Evolutionary conservation across 2,113 vertebrate species (phyloP).

Genomic region (Triplophysa siluroides): DNA sequence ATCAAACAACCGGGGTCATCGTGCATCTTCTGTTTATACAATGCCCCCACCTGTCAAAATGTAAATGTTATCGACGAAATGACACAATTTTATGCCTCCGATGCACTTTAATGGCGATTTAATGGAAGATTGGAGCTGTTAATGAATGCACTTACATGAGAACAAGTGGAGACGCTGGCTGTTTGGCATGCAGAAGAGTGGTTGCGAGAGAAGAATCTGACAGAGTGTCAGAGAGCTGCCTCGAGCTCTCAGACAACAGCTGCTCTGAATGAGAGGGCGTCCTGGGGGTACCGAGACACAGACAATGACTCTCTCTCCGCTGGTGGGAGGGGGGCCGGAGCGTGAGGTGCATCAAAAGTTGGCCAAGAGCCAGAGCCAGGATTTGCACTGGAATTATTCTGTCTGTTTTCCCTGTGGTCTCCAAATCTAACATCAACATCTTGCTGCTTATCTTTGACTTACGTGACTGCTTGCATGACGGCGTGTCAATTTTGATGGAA

Average conservation of each 20-base stretch:
- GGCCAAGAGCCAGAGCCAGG: slow-evolving; percentile 27
- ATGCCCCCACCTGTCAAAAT: neutral
- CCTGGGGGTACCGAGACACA: slow-evolving; percentile 48
- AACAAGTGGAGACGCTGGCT: neutral
- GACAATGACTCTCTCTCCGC: slow-evolving; percentile 43
- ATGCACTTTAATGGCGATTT: slow-evolving; percentile 22
- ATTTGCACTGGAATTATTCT: slow-evolving; percentile 20
- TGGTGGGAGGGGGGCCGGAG: slow-evolving; percentile 23
- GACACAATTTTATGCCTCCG: neutral
- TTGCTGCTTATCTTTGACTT: neutral
- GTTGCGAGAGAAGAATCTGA: slow-evolving; percentile 25
- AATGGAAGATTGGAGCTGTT: slow-evolving; percentile 35
- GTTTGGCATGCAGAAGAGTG: slow-evolving; percentile 35
- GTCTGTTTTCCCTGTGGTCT: neutral
- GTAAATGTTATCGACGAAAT: neutral
- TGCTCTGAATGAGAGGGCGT: slow-evolving; percentile 55
- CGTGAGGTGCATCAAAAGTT: slow-evolving; percentile 49
- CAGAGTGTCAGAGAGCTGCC: slow-evolving; percentile 45
- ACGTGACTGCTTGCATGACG: neutral
- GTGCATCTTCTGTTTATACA: neutral
- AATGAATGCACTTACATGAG: slow-evolving; percentile 8
- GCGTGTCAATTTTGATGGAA: neutral
- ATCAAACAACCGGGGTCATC: neutral
- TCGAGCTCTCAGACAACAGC: slow-evolving; percentile 46
- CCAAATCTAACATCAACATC: neutral